Evolutionary conservation across 2,113 vertebrate species (phyloP).

Genomic region (Pitta sordida): DNA sequence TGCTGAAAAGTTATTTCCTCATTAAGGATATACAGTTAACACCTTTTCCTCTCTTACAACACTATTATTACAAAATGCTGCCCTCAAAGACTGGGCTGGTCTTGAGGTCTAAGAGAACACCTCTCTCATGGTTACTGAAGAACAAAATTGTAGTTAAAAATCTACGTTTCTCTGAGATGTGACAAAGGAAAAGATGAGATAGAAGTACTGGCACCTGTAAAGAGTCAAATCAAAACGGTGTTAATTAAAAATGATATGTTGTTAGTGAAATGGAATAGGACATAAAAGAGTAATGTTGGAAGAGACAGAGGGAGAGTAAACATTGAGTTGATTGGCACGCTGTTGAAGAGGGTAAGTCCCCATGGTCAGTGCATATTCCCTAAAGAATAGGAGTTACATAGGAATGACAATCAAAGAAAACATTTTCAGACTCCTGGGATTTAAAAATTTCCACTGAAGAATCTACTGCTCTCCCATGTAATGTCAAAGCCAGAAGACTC

Average conservation of each 20-base stretch:
- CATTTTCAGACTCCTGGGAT: background rate
- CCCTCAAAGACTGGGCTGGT: background rate
- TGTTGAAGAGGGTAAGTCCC: background rate
- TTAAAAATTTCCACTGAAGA: background rate
- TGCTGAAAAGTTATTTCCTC: conserved; percentile 6
- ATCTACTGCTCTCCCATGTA: background rate
- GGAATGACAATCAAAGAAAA: background rate
- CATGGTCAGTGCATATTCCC: background rate
- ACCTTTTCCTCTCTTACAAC: background rate
- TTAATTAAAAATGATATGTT: background rate
- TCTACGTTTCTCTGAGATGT: background rate
- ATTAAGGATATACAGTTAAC: background rate
- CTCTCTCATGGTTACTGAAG: background rate
- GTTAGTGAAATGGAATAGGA: background rate
- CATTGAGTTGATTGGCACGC: background rate
- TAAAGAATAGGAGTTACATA: background rate
- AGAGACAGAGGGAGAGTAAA: background rate
- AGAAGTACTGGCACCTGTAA: background rate
- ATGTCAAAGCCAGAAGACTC: background rate
- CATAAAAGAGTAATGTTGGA: background rate
- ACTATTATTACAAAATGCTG: background rate
- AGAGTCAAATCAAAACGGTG: background rate
- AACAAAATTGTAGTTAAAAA: background rate
- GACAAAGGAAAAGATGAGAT: background rate
- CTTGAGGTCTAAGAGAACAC: background rate